phyloP scores from a whole-genome alignment of 2,888 invertebrate genomes.

The Drosophila sordidapex region DNA sequence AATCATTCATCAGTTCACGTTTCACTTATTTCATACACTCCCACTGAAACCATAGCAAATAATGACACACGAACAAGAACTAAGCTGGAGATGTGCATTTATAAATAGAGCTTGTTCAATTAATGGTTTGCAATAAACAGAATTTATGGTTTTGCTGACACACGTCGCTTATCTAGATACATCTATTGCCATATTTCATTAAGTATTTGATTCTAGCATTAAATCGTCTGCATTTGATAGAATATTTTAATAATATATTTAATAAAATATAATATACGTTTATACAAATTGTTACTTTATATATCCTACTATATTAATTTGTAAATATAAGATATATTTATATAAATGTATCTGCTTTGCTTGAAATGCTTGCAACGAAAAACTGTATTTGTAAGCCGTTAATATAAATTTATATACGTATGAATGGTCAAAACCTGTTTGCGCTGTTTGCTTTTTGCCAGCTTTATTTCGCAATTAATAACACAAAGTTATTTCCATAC shows the following conservation, averaged over 20 bases:
- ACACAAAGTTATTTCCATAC: neutral
- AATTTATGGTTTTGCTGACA: neutral
- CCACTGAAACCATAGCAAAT: neutral
- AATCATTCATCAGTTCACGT: neutral
- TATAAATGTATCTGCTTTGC: neutral
- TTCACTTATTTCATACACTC: neutral
- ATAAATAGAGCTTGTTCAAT: neutral
- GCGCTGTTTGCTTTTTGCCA: neutral
- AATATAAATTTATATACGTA: neutral
- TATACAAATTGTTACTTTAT: neutral
- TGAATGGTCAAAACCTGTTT: neutral
- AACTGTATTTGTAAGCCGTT: neutral
- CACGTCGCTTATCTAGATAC: neutral
- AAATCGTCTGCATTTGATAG: neutral
- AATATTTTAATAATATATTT: neutral
- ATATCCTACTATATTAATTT: neutral
- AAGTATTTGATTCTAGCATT: neutral
- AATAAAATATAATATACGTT: too few species aligned
- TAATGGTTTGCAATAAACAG: neutral
- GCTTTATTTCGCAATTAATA: neutral
- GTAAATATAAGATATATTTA: neutral
- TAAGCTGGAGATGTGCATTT: neutral
- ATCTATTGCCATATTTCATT: neutral
- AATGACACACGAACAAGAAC: neutral
- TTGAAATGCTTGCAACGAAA: too few species aligned